Base-by-base conservation (phyloP, 2,113 vertebrate species). In the Pelobates fuscus region DNA sequence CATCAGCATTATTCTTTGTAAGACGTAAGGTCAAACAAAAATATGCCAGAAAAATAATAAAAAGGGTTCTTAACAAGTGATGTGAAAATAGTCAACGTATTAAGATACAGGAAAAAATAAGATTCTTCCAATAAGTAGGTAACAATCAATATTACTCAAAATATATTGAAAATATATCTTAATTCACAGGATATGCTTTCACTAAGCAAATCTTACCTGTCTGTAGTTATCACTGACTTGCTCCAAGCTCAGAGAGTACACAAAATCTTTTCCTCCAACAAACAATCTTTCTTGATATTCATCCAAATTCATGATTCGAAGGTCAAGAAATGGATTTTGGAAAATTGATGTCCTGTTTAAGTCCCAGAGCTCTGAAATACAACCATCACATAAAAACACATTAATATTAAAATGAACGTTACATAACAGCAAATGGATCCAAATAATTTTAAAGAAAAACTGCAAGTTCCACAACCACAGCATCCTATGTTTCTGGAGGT, bases 171-270 rank as follows among this genome's bases (percentile, higher is more conserved):
- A 37, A 37, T 37, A 10, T 10, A 37, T 10, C 32, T 37, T 10
- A 10, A 10, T 10, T 5, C 5, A 37, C 32, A 37, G 5, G 32
- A 37, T 37, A 6, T 37, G 32, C 32, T 37, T 37, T 37, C 32
- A 37, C 5, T 6, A 6, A 6, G 10, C 5, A 37, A 37, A 26
- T 8, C 71, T 21, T 87, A 97, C 97, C 94, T 98, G 93, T 90
- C 82, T 88, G 79, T 93, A 93, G 80, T 94, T 90, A 20, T 89
- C 79, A 67, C 84, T 93, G 85, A 98, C 81, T 80, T 82, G 89
- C 78, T 98, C 96, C 90, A 98, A 88, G 76, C 91, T 95, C 58
- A 99, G 94, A 57, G 96, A 98, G 86, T 94, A 98, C 46, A 98
- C 80, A 77, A 89, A 84, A 78, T 98, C 93, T 82, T 91, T 95